A percentile compares a stretch with the other conserved stretches of the same genome.
Evolutionary conservation across 2,888 invertebrate genomes (phyloP).

Genomic region (Tachina grossa): DNA sequence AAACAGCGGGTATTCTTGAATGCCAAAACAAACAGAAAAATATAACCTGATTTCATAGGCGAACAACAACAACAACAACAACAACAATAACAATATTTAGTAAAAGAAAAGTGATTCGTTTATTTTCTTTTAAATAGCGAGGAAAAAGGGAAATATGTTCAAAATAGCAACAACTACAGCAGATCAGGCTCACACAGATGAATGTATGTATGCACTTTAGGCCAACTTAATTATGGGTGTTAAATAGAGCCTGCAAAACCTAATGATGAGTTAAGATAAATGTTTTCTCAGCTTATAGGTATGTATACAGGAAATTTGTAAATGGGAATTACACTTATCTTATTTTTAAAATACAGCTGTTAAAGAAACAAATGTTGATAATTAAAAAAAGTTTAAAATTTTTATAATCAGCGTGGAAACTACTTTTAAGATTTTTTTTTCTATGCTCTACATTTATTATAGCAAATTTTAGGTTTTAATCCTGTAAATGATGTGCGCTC

Average conservation of each 20-base stretch:
- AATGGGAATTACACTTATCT: conserved; percentile 10
- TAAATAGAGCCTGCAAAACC: conserved; percentile 13
- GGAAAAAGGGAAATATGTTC: background rate
- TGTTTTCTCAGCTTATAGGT: background rate
- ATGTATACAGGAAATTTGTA: background rate
- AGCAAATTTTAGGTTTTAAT: too few species aligned
- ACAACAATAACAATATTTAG: conserved; percentile 19
- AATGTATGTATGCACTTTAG: too few species aligned
- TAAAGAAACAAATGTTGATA: conserved; percentile 21
- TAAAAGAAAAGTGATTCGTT: conserved; percentile 28
- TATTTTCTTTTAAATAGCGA: conserved; percentile 28
- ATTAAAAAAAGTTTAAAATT: background rate
- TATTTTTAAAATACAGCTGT: background rate
- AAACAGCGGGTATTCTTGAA: conserved; percentile 58
- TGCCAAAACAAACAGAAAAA: conserved; percentile 7
- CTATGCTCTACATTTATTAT: too few species aligned
- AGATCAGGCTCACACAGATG: background rate
- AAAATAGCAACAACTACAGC: conserved; percentile 18
- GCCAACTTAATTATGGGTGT: conserved; percentile 6
- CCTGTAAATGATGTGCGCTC: too few species aligned
- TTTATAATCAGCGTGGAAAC: conserved; percentile 6
- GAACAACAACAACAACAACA: conserved; percentile 19
- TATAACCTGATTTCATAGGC: conserved; percentile 35
- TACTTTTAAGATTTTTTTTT: background rate
- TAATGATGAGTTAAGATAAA: background rate